Evolutionary conservation across 2,113 vertebrate genomes (phyloP), one percentile per base, ranked within the genome.

Genomic region (Charina bottae): DNA sequence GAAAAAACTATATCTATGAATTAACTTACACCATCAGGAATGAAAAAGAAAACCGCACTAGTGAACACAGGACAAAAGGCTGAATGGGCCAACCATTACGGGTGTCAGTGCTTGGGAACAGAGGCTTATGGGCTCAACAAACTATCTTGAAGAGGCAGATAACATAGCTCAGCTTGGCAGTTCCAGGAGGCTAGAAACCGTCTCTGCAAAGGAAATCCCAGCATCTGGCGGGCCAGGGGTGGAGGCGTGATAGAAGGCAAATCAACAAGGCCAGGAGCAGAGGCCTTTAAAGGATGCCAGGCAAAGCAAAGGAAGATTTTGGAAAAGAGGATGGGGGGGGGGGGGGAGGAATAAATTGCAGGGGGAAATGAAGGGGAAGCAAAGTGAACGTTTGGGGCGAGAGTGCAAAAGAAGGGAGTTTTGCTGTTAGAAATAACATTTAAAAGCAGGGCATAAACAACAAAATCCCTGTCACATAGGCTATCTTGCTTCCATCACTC

Each of bases 291-390:
- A 49, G 49, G 49, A 49, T 49, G 94, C 94, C 93, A 96, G 94
- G 95, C 96, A 96, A 95, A 96, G 95, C 97, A 95, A 94, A 95
- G 92, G 90, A 93, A 94, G 4, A 19, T 83, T 83, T 42, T 83
- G 95, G 96, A 92, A 59, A 95, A 94, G 96, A 4, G 28, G 46
- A 19, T 72, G 6, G 87, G 2, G 91, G 96, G 94, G 95, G 94
- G 56, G 21, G 96, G 94, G 95, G 94, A 33, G 21, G 33, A 95
- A 42, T 42, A 42, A 97, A 93, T 94, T 90, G 92, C 92, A 93
- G 92, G 94, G 90, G 94, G 94, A 90, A 49, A 49, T 49, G 49
- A 49, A 49, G 49, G 49, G 49, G 49, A 49, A 49, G 49, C 49
- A 49, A 49, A 49, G 6, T 68, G 85, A 54, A 87, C 92, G 90